Evolutionary conservation across 2,888 invertebrate species (phyloP).

Genomic region (Dryococelus australis): DNA sequence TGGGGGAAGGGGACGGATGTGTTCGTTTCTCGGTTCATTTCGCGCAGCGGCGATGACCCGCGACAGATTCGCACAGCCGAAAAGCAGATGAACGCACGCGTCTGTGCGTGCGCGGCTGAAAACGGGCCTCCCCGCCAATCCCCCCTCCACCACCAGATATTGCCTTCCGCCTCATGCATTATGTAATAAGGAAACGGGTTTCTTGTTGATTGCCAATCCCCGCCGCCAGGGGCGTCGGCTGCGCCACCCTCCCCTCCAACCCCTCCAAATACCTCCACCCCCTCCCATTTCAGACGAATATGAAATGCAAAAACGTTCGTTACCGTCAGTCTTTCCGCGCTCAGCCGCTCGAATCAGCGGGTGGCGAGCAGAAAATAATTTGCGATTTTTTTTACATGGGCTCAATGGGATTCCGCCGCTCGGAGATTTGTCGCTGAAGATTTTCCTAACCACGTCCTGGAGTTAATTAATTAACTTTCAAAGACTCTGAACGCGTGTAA

Average conservation of each 20-base stretch:
- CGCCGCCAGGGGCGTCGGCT: neutral
- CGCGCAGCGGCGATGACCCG: neutral
- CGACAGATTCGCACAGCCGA: neutral
- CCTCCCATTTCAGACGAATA: neutral
- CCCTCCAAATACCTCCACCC: no score
- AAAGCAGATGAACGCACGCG: neutral
- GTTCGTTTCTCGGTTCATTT: conserved; percentile 16
- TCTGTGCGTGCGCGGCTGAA: neutral
- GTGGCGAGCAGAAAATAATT: neutral
- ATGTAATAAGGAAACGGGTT: conserved; percentile 9
- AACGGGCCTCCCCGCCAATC: neutral
- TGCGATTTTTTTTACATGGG: neutral
- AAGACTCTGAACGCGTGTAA: no score
- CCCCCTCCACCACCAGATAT: neutral
- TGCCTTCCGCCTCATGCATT: neutral
- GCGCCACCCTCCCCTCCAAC: neutral
- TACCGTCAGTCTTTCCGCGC: neutral
- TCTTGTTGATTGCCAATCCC: conserved; percentile 3
- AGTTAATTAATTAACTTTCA: no score
- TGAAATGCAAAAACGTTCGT: neutral
- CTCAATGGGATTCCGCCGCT: no score
- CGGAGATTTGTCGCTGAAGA: neutral
- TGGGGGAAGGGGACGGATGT: neutral
- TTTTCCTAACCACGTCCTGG: neutral
- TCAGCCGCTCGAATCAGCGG: neutral